phyloP scores from a whole-genome alignment of 2,113 vertebrate species.

The Hypocryptadius cinnamomeus region DNA sequence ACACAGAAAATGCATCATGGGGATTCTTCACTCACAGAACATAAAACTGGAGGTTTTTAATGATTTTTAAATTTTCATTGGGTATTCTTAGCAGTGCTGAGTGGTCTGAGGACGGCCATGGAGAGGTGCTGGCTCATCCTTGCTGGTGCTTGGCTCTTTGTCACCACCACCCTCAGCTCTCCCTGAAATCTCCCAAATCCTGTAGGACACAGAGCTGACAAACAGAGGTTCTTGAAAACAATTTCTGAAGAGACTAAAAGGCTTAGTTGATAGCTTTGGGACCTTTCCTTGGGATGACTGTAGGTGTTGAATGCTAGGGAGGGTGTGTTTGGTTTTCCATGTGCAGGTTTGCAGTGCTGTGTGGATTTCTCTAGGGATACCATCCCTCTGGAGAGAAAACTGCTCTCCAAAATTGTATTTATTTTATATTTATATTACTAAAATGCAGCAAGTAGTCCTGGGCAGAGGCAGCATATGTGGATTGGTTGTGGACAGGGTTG shows the following conservation, averaged over 20 bases:
- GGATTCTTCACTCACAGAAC: background rate
- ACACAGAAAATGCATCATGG: fast-evolving
- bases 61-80: fast-evolving
- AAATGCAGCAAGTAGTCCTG: background rate
- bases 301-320: background rate
- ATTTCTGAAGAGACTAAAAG: background rate
- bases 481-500: background rate
- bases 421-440: background rate
- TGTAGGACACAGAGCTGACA: background rate
- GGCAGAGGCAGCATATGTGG: background rate
- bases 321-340: fast-evolving
- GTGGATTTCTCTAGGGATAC: background rate
- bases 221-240: background rate
- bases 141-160: background rate
- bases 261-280: background rate
- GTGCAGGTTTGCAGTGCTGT: background rate
- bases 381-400: background rate
- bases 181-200: too few relatives aligned
- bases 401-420: background rate
- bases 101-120: background rate
- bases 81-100: background rate
- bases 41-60: background rate
- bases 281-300: background rate
- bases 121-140: background rate
- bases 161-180: background rate